Evolutionary conservation across 2,797 vertebrate species (phyloP), one percentile per base, ranked within the genome.

Genomic region (Adrianichthys oophorus): DNA sequence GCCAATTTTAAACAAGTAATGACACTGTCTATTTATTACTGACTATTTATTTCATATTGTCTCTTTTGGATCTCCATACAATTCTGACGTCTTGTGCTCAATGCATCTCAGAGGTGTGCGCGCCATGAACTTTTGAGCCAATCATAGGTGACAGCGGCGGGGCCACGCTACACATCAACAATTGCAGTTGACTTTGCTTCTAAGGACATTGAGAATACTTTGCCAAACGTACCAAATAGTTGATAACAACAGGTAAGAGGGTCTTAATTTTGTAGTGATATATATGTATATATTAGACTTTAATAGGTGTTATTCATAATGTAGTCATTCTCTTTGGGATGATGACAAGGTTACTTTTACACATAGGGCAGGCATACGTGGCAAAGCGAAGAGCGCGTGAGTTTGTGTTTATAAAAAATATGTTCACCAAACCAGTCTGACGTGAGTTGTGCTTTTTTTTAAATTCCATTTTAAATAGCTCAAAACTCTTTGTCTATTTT

Each of bases 281-380:
- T 40, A 7, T 4, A 42, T 18, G 3, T 40, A 7, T 4, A 41
- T 51, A 8, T 0, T 0, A 0, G 6, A 13, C 6, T 48, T 52
- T 40, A 14, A 7, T 16, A 6, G 0, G 3, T 2, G 0, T 18
- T 1, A 16, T 14, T 19, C 3, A 12, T 1, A 4, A 7, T 24
- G 24, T 19, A 16, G 18, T 4, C 14, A 12, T 4, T 23, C 17
- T 18, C 26, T 5, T 29, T 1, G 1, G 3, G 2, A 24, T 6
- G 19, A 1, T 8, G 7, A 10, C 2, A 10, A 29, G 13, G 43
- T 37, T 57, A 45, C 24, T 51, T 63, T 67, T 66, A 56, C 26
- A 14, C 61, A 10, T 37, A 18, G 26, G 43, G 15, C 26, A 50
- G 56, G 64, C 63, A 68, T 86, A 89, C 83, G 88, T 88, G 88